Percentiles rank a stretch among this genome's conserved stretches.
phyloP scores from a whole-genome alignment of 2,888 invertebrate species.

The Camptogramma bilineatum region DNA sequence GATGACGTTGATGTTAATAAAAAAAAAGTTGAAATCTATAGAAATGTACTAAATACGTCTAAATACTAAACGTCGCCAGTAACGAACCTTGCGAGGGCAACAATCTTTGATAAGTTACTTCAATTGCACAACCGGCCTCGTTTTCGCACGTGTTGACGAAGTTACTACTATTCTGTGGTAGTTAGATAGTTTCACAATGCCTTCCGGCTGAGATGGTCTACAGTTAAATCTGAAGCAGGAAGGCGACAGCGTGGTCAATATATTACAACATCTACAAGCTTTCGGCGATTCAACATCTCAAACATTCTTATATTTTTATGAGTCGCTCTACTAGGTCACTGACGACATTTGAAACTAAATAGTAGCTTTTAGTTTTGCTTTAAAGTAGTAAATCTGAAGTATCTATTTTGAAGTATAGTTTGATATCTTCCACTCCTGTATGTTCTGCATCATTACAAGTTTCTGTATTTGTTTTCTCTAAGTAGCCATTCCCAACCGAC shows the following conservation, averaged over 20 bases:
- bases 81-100: conserved; percentile 59
- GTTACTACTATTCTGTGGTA: conserved; percentile 31
- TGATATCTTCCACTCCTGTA: conserved; percentile 1
- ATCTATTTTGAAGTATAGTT: background rate
- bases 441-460: background rate
- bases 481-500: background rate
- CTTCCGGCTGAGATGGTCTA: conserved; percentile 58
- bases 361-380: background rate
- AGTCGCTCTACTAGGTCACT: background rate
- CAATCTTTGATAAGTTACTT: conserved; percentile 73
- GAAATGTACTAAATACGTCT: background rate
- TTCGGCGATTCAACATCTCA: conserved; percentile 13
- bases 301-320: conserved; percentile 2
- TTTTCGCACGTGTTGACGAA: conserved; percentile 72
- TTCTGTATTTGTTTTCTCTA: background rate
- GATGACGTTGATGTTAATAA: no score
- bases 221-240: conserved; percentile 45
- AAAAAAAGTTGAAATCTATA: no score
- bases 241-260: conserved; percentile 40
- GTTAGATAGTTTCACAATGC: conserved; percentile 66
- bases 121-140: conserved; percentile 74
- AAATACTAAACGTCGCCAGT: background rate
- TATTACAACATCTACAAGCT: conserved; percentile 35
- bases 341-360: background rate
- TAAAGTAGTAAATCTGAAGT: background rate